Percentiles rank a stretch among this genome's conserved stretches.
Conservation (phyloP, 2,797 vertebrate species). For the Mormyrops attenuatus region DNA sequence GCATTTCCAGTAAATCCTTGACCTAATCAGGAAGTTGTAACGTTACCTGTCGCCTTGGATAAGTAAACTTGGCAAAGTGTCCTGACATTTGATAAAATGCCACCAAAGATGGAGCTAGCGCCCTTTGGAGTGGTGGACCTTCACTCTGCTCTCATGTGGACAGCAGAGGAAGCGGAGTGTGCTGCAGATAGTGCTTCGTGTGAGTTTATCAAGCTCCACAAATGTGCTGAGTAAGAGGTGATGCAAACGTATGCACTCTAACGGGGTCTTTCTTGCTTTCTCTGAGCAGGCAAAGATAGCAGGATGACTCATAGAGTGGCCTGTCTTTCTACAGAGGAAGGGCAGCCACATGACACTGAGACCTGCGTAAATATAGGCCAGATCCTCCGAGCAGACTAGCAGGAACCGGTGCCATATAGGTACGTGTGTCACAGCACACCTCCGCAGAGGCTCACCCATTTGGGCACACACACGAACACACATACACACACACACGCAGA, state of each 20-base stretch:
- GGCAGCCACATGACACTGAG: slow-evolving; percentile 37
- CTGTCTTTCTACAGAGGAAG: slow-evolving; percentile 26
- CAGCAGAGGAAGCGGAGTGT: neutral
- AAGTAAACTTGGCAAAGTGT: neutral
- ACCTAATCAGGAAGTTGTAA: neutral
- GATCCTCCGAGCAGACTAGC: slow-evolving; percentile 26
- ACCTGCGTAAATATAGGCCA: slow-evolving; percentile 55
- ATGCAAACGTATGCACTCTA: neutral
- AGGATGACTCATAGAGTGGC: slow-evolving; percentile 45
- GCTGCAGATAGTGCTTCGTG: neutral
- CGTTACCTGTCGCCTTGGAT: neutral
- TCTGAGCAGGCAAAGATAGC: slow-evolving; percentile 17
- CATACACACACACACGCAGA: neutral
- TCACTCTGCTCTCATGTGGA: neutral
- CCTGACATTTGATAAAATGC: neutral
- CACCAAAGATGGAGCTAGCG: neutral
- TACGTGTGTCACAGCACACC: slow-evolving; percentile 57
- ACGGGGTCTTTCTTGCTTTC: neutral
- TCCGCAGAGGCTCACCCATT: slow-evolving; percentile 18
- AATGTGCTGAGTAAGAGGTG: slow-evolving; percentile 23
- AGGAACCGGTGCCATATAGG: slow-evolving; percentile 34
- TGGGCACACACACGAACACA: neutral
- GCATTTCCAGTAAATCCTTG: neutral
- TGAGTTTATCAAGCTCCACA: neutral
- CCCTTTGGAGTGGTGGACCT: neutral